phyloP scores from a whole-genome alignment of 2,113 vertebrate species.

The Microcebus murinus region DNA sequence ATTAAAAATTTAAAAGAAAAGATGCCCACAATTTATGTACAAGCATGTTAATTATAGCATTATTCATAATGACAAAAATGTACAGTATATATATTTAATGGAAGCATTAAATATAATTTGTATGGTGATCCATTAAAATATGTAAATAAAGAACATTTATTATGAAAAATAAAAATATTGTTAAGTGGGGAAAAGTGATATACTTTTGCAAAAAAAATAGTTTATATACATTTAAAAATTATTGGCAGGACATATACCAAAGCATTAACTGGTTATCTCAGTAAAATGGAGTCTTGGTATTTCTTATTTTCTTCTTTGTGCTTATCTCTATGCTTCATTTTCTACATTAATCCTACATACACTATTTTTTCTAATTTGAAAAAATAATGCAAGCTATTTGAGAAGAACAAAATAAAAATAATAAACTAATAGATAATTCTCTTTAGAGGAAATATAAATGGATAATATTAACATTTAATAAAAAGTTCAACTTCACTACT shows the following conservation, averaged over 20 bases:
- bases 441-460: neutral
- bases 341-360: neutral
- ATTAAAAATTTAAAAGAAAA: neutral
- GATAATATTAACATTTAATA: neutral
- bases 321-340: neutral
- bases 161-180: neutral
- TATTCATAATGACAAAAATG: neutral
- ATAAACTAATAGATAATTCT: neutral
- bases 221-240: neutral
- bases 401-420: conserved; percentile 23
- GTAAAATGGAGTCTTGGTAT: neutral
- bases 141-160: neutral
- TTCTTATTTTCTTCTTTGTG: neutral
- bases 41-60: neutral
- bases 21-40: neutral
- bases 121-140: neutral
- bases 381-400: neutral
- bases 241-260: neutral
- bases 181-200: neutral
- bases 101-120: neutral
- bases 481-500: neutral
- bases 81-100: neutral
- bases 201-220: neutral
- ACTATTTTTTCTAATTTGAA: neutral
- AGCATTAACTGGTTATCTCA: neutral